A percentile compares a stretch with the other conserved stretches of the same genome.
phyloP scores from a whole-genome alignment of 2,113 vertebrate genomes.

The Hiodon tergisus region DNA sequence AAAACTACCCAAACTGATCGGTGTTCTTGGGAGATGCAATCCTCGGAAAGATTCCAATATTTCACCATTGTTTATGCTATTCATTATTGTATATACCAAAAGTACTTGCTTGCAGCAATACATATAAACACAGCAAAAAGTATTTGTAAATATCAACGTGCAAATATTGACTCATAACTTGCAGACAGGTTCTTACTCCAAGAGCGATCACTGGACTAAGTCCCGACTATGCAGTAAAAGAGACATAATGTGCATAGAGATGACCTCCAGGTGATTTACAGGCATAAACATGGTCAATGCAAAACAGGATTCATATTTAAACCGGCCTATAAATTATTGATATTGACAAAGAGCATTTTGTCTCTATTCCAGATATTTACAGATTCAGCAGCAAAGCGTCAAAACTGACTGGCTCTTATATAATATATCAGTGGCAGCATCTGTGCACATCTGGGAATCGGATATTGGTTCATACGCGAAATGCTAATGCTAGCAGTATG shows the following conservation, averaged over 20 bases:
- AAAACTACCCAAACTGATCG: neutral
- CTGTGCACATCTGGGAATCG: conserved; percentile 23
- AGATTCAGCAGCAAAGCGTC: neutral
- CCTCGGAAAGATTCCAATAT: neutral
- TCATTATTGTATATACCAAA: neutral
- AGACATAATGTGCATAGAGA: neutral
- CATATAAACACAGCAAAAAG: neutral
- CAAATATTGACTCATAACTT: conserved; percentile 12
- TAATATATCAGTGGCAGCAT: conserved; percentile 15
- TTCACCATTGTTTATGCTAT: conserved; percentile 12
- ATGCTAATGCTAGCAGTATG: conserved; percentile 26
- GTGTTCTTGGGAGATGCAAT: neutral
- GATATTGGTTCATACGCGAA: conserved; percentile 28
- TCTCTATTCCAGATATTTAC: neutral
- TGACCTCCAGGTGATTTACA: neutral
- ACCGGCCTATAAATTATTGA: neutral
- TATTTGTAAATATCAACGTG: neutral
- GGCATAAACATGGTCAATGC: neutral
- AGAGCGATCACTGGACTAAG: neutral
- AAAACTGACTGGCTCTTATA: neutral
- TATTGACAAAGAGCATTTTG: neutral
- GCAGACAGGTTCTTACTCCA: neutral
- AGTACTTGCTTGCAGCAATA: conserved; percentile 1
- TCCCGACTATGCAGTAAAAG: neutral
- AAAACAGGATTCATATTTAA: neutral